Base-by-base conservation (phyloP, 2,113 vertebrate species). In the Chaetops frenatus region DNA sequence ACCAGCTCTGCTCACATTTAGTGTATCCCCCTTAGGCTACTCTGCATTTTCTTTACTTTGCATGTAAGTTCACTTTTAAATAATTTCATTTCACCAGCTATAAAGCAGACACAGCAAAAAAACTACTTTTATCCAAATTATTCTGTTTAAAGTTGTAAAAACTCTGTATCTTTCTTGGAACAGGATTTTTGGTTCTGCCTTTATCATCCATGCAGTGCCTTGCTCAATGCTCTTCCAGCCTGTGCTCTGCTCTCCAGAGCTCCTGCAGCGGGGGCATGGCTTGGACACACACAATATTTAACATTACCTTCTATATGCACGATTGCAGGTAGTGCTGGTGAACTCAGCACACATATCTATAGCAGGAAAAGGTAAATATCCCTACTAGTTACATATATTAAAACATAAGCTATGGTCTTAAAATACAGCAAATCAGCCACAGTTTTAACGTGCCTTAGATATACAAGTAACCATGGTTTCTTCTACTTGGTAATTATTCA, bases 231-330 rank as follows among this genome's bases (percentile, higher is more conserved):
- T 79, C 31, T 42, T 27, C 27, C 66, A 64, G 78, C 13, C 29
- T 11, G 0, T 5, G 17, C 29, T 58, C n/a, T 36, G 2, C 35
- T 74, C 21, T 7, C 20, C 57, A n/a, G 66, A 31, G 35, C 29
- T 27, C 12, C 22, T 7, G 25, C 1, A n/a, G n/a, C n/a, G n/a
- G 3, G 56, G 51, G 44, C 79, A 69, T 0, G 2, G 40, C 67
- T 79, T 14, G 53, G 57, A 36, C 33, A 77, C 38, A 25, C 23
- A 5, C 1, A 31, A 13, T 25, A 57, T 23, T 61, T 38, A 15
- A 69, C 14, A 11, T 61, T 8, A 60, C 29, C 29, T 36, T 28
- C 45, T 51, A 4, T 4, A 25, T 17, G 35, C 44, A 38, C 9
- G 6, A 51, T 33, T 5, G 4, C 8, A 13, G 45, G 25, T 22